phyloP scores from a whole-genome alignment of 2,113 vertebrate genomes.

The Catagonus wagneri region DNA sequence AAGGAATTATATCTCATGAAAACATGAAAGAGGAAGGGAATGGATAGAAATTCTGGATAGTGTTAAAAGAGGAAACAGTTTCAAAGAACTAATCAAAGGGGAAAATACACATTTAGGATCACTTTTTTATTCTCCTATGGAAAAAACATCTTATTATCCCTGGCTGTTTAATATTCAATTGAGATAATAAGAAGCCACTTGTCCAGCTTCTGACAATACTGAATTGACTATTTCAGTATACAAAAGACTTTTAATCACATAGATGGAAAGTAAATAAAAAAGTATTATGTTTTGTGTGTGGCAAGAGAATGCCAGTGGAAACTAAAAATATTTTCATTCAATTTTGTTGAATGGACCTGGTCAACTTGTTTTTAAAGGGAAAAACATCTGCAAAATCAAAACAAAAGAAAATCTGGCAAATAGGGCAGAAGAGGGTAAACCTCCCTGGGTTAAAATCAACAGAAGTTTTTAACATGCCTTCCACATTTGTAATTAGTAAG shows the following conservation, averaged over 20 bases:
- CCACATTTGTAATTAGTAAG: background rate
- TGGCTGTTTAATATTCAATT: constrained; percentile 48
- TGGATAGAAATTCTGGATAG: background rate
- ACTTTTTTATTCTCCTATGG: background rate
- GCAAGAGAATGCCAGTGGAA: constrained; percentile 65
- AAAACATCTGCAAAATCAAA: constrained; percentile 8
- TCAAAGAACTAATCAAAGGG: background rate
- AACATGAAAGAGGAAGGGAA: constrained; percentile 7
- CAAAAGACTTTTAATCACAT: constrained; percentile 72
- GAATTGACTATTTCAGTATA: constrained; percentile 73
- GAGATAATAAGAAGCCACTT: constrained; percentile 66
- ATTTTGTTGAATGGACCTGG: constrained; percentile 60
- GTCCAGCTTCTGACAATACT: constrained; percentile 79
- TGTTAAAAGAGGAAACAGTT: constrained; percentile 59
- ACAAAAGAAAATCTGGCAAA: background rate
- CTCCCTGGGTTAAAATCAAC: background rate
- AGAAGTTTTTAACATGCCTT: background rate
- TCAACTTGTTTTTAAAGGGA: constrained; percentile 61
- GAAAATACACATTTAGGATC: constrained; percentile 12
- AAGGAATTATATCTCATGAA: constrained; percentile 38
- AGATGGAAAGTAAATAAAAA: constrained; percentile 73
- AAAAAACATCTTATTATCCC: background rate
- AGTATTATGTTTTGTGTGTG: constrained; percentile 70
- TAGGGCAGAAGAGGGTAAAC: background rate
- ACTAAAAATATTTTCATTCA: constrained; percentile 56